A percentile compares a stretch with the other conserved stretches of the same genome.
Conservation (phyloP, 2,113 vertebrate genomes). For the Protobothrops flavoviridis region DNA sequence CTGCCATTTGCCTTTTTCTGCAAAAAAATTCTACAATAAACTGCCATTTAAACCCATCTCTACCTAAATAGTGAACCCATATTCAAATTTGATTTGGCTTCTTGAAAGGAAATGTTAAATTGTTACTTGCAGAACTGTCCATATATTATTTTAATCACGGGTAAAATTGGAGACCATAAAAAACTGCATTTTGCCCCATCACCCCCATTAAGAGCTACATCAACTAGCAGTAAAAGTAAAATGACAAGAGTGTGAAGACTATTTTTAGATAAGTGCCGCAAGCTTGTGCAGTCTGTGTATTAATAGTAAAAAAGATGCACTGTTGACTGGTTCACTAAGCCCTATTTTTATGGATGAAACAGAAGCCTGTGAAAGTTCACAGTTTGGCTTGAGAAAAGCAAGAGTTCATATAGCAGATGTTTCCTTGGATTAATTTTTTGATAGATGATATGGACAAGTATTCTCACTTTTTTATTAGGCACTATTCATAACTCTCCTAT, state of each 20-base stretch:
- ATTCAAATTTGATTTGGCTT: not conserved
- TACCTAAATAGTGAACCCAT: not conserved
- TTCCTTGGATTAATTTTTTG: not conserved
- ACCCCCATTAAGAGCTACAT: slow-evolving; percentile 50
- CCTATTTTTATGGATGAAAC: slow-evolving; percentile 55
- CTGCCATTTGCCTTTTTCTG: not conserved
- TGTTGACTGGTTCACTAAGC: slow-evolving; percentile 46
- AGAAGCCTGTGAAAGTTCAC: not conserved
- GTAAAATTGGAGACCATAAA: slow-evolving; percentile 42
- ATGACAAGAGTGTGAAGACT: slow-evolving; percentile 49
- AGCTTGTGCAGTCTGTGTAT: slow-evolving; percentile 45
- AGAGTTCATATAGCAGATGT: not conserved
- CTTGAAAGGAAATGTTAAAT: not conserved
- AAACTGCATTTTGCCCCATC: slow-evolving; percentile 65
- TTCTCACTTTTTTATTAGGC: not conserved
- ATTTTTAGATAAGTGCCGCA: slow-evolving; percentile 59
- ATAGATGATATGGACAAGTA: not conserved
- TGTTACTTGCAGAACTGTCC: slow-evolving; percentile 13
- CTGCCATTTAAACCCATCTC: not conserved
- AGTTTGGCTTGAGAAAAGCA: slow-evolving; percentile 38
- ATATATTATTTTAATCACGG: not conserved
- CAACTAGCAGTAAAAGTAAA: slow-evolving; percentile 55
- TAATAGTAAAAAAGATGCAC: slow-evolving; percentile 50
- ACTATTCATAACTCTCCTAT: not conserved
- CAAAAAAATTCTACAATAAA: not conserved